Percentiles rank a stretch among this genome's conserved stretches.
Evolutionary conservation across 2,797 vertebrate genomes (phyloP).

Genomic region (Moxostoma hubbsi): DNA sequence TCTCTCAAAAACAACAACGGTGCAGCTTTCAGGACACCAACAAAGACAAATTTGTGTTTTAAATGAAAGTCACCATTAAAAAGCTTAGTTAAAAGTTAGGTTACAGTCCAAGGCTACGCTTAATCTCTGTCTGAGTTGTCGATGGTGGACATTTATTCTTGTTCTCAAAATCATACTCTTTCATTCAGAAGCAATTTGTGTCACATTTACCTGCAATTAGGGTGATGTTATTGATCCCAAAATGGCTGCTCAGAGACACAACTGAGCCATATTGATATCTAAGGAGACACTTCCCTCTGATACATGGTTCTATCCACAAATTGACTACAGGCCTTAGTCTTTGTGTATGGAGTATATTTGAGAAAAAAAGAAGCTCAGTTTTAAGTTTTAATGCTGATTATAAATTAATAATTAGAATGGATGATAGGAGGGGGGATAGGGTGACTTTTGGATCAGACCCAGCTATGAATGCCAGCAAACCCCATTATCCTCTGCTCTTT

Average conservation of each 20-base stretch:
- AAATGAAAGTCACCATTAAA: neutral
- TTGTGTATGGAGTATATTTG: constrained; percentile 4
- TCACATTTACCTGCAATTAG: neutral
- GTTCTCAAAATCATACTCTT: neutral
- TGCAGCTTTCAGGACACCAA: neutral
- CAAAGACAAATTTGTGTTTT: neutral
- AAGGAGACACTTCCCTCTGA: neutral
- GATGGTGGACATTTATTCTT: neutral
- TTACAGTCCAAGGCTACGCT: neutral
- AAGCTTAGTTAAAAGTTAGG: neutral
- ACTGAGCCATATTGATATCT: neutral
- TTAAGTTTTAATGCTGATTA: constrained; percentile 40
- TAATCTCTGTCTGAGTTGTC: neutral
- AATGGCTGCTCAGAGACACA: neutral
- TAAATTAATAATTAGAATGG: constrained; percentile 49
- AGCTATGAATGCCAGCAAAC: neutral
- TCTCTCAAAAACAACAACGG: neutral
- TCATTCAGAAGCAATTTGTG: neutral
- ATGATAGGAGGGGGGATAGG: constrained; percentile 34
- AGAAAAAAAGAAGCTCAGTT: constrained; percentile 32
- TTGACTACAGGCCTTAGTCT: neutral
- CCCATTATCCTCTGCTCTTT: neutral
- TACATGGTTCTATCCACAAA: neutral
- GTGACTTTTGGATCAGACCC: constrained; percentile 14
- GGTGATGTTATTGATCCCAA: constrained; percentile 26